Evolutionary conservation across 2,113 vertebrate species (phyloP).

Genomic region (Charadrius vociferus): DNA sequence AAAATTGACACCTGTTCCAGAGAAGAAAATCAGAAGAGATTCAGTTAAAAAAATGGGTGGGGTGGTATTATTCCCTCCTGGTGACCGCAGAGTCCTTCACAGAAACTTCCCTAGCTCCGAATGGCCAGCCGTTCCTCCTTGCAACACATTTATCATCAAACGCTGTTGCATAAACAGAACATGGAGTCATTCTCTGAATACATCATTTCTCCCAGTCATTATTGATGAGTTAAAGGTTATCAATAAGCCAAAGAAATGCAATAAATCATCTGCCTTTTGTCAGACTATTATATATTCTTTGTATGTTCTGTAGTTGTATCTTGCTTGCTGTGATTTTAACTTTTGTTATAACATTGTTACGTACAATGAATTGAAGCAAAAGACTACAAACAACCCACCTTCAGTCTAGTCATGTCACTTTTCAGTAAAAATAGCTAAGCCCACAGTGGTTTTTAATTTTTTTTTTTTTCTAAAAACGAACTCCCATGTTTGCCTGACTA

Average conservation of each 20-base stretch:
- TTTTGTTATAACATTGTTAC: not conserved
- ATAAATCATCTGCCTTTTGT: conserved; percentile 14
- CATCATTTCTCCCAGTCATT: conserved; percentile 39
- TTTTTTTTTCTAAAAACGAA: not conserved
- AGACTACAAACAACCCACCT: not conserved
- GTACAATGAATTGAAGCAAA: not conserved
- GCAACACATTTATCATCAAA: conserved; percentile 24
- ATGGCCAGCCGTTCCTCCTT: not conserved
- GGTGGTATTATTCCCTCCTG: not conserved
- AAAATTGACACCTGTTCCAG: not conserved
- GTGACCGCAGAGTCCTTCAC: not conserved
- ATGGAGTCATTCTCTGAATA: not conserved
- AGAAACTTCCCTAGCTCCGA: not conserved
- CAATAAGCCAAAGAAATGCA: conserved; percentile 41
- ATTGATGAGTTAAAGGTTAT: conserved; percentile 58
- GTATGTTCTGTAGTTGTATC: not conserved
- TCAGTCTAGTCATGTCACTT: not conserved
- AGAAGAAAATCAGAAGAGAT: not conserved
- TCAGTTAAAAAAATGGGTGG: fast-evolving
- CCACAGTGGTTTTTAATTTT: not conserved
- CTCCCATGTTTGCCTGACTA: not conserved
- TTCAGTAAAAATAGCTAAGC: not conserved
- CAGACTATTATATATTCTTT: not conserved
- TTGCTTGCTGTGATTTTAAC: not conserved
- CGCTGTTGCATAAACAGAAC: conserved; percentile 26